Conservation (phyloP, 2,888 invertebrate species). For the Papilio gigon region DNA sequence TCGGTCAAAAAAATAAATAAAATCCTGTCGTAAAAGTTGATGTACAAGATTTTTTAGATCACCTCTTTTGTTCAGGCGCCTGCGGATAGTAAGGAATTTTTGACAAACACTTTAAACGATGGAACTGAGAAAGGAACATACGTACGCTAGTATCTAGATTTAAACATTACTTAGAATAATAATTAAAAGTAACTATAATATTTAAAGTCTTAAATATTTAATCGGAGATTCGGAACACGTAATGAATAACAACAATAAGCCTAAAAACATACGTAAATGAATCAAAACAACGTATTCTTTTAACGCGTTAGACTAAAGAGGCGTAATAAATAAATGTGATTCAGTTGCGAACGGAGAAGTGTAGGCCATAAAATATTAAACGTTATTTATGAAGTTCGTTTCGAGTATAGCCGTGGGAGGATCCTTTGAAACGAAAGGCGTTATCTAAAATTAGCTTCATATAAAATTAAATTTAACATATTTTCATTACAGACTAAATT, state of each 20-base stretch:
- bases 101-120: too few relatives aligned
- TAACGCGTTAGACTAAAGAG: not conserved
- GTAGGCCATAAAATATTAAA: slow-evolving; percentile 33
- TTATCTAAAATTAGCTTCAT: not conserved
- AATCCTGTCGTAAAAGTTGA: too few relatives aligned
- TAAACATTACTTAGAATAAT: too few relatives aligned
- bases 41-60: too few relatives aligned
- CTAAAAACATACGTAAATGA: not conserved
- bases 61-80: too few relatives aligned
- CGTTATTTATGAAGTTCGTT: slow-evolving; percentile 13
- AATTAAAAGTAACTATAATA: not conserved
- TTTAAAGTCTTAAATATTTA: not conserved
- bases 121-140: too few relatives aligned
- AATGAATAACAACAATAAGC: not conserved
- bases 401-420: not conserved
- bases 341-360: slow-evolving; percentile 4
- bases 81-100: too few relatives aligned
- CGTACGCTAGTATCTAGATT: too few relatives aligned
- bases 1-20: too few relatives aligned
- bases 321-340: slow-evolving; percentile 9
- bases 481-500: slow-evolving; percentile 1
- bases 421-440: not conserved
- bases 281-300: not conserved
- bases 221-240: not conserved
- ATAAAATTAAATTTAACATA: not conserved